Percentiles rank a stretch among this genome's conserved stretches.
These are phyloP conservation scores for Temnothorax nylanderi DNA, from an alignment of 1,140 invertebrate species.

Conservation along the genomic window DNA sequence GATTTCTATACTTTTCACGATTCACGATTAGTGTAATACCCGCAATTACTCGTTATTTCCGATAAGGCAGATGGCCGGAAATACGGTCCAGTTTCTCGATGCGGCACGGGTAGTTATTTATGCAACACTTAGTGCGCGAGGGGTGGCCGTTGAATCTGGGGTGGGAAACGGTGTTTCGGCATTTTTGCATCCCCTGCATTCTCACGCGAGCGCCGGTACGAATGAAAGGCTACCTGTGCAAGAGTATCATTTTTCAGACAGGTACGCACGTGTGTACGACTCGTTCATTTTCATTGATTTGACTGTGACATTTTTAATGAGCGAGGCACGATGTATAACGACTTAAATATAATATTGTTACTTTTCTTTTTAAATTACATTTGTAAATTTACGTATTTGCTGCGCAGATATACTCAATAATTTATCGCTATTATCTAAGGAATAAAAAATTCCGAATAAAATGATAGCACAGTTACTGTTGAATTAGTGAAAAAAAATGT, in stretches of 20 bases:
- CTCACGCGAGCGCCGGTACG: conserved; percentile 43
- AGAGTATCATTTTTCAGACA: conserved; percentile 38
- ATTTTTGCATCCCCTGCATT: conserved; percentile 56
- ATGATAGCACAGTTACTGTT: too few relatives aligned
- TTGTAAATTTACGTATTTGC: not conserved
- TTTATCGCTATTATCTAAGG: not conserved
- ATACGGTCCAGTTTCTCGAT: conserved; percentile 24
- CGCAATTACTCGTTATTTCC: conserved; percentile 41
- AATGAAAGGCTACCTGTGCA: conserved; percentile 41
- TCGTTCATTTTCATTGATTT: conserved; percentile 4
- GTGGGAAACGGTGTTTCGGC: conserved; percentile 45
- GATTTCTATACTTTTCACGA: not conserved
- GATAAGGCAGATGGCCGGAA: conserved; percentile 58
- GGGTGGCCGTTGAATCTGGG: conserved; percentile 10
- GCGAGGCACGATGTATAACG: not conserved
- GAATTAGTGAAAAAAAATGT: not conserved
- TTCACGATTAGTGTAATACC: not conserved
- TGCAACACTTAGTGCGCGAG: conserved; percentile 41
- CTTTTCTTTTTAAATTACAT: not conserved
- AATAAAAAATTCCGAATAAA: conserved; percentile 7
- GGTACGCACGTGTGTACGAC: not conserved
- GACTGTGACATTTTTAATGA: not conserved
- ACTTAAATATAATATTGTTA: not conserved
- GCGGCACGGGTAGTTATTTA: conserved; percentile 50
- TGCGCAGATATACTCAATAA: not conserved